Evolutionary conservation across 2,797 vertebrate species (phyloP), one percentile per base, ranked within the genome.

Genomic region (Psittacula derbiana): DNA sequence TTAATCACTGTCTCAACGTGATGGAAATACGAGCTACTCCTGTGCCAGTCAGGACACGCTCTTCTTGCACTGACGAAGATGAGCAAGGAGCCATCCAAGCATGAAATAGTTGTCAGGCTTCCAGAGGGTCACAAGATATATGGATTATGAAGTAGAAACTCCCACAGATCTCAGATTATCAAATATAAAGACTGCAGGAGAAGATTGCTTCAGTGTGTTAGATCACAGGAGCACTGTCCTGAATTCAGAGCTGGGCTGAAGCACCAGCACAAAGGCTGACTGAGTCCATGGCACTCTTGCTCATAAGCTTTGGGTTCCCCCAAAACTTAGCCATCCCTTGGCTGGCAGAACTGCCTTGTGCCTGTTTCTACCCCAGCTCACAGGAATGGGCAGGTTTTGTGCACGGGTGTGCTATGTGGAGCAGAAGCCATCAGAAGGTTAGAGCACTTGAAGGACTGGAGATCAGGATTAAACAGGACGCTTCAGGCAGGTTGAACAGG

Each of bases 61-160:
- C 82, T 43, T 96, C 91, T 83, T 64, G 92, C 95, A 84, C n/a
- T 10, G 95, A 55, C 28, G 0, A 88, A 90, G 89, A 95, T 81
- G 87, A 96, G 93, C 89, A 95, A 94, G 87, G 89, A 97, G 89
- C 91, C 89, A 93, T 67, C 70, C n/a, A 1, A 95, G 95, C 92
- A 76, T 97, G 95, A 97, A 97, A 97, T 97, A 95, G 93, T 95
- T 96, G 95, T 96, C 96, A 96, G 91, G 76, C 82, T 94, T 96
- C 93, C 95, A 95, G 96, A 96, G 95, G 95, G 93, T 96, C 95
- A 96, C 91, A 95, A 96, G 95, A 96, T 97, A 90, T 93, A 97
- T 96, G 95, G 96, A 84, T 96, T 96, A 95, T 94, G 87, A 95
- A 96, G 89, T 92, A 81, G 86, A 95, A 82, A 93, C 95, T 97